Percentiles rank a stretch among this genome's conserved stretches.
Conservation (phyloP, 2,888 invertebrate genomes). For the Dryocosmus kuriphilus region DNA sequence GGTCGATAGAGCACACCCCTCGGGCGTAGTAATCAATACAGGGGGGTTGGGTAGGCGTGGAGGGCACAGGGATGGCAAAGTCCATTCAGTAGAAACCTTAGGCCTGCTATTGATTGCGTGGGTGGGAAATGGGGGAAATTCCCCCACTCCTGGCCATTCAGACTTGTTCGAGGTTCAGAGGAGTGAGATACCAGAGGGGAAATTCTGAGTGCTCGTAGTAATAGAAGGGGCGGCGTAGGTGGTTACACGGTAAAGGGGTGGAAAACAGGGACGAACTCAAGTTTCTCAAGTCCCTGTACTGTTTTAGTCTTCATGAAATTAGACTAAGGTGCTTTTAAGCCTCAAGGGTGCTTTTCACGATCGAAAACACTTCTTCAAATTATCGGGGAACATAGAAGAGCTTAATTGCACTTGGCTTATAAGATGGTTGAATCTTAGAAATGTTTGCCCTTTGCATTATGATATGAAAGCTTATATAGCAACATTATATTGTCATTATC, state of each 20-base stretch:
- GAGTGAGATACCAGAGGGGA: slow-evolving; percentile 11
- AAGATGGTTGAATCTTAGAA: too few species aligned
- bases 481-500: too few species aligned
- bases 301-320: slow-evolving; percentile 12
- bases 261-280: slow-evolving; percentile 23
- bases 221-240: slow-evolving; percentile 30
- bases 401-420: not conserved
- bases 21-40: slow-evolving; percentile 75
- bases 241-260: slow-evolving; percentile 21
- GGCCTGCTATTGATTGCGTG: slow-evolving; percentile 75
- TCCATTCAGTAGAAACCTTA: slow-evolving; percentile 76
- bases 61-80: slow-evolving; percentile 71
- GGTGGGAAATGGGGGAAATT: slow-evolving; percentile 61
- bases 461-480: too few species aligned
- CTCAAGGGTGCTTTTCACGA: not conserved
- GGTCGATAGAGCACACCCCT: slow-evolving; percentile 74
- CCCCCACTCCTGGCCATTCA: slow-evolving; percentile 49
- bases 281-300: slow-evolving; percentile 11
- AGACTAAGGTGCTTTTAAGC: not conserved
- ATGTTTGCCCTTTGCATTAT: too few species aligned
- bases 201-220: slow-evolving; percentile 38
- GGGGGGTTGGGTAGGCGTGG: slow-evolving; percentile 68
- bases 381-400: not conserved
- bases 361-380: not conserved
- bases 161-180: slow-evolving; percentile 17